Conservation (phyloP, 2,113 vertebrate species). For the Ailuropoda melanoleuca region DNA sequence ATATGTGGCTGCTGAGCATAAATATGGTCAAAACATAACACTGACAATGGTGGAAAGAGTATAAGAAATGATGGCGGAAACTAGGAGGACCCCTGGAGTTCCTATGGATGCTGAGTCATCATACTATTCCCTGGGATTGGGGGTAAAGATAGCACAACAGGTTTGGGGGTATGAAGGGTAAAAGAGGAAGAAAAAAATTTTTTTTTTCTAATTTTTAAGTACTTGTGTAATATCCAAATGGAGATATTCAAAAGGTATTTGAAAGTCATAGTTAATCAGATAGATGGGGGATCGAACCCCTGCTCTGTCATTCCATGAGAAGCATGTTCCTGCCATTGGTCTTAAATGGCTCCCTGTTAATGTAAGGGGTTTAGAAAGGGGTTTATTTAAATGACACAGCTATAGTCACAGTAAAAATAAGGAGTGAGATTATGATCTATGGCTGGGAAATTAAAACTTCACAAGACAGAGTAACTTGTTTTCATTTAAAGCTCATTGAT, state of each 20-base stretch:
- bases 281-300: background rate
- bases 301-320: background rate
- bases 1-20: fast-evolving
- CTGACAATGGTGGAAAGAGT: fast-evolving
- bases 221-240: background rate
- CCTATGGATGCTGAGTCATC: fast-evolving
- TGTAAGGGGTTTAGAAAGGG: background rate
- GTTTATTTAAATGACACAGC: background rate
- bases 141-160: fast-evolving
- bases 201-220: background rate
- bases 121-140: fast-evolving
- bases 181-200: background rate
- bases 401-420: background rate
- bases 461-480: background rate
- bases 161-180: fast-evolving
- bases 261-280: background rate
- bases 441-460: constrained; percentile 1
- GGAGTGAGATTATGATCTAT: background rate
- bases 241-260: background rate
- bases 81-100: background rate
- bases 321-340: background rate
- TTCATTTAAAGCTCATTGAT: background rate
- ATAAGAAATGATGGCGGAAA: background rate
- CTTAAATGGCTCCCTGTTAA: background rate
- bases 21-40: background rate